These are phyloP conservation scores for Aphelenchoides avenae DNA, from an alignment of 1,140 invertebrate species.

Conservation along the genomic window DNA sequence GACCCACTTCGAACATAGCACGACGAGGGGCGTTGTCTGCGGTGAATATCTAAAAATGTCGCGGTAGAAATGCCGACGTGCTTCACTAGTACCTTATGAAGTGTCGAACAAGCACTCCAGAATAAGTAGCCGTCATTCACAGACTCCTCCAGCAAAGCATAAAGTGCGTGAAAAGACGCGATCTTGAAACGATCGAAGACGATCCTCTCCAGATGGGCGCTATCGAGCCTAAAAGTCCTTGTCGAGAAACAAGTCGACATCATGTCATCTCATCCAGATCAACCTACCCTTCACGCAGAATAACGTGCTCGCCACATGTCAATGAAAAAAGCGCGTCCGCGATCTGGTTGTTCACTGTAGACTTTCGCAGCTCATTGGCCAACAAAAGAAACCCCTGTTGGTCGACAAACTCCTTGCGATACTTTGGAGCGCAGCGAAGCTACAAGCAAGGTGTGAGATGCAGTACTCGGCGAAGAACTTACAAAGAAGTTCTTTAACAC, in stretches of 20 bases:
- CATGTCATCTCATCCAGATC: not conserved
- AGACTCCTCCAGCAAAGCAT: conserved; percentile 38
- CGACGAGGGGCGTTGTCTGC: conserved; percentile 35
- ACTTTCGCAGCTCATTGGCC: conserved; percentile 34
- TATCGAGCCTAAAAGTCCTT: conserved; percentile 24
- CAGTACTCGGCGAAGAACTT: conserved; percentile 7
- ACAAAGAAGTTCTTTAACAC: conserved; percentile 46
- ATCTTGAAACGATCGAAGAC: conserved; percentile 35
- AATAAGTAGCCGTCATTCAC: conserved; percentile 31
- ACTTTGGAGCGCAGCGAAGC: conserved; percentile 28
- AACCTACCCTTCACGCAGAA: conserved; percentile 30
- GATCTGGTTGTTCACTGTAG: conserved; percentile 29
- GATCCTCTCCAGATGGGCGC: conserved; percentile 33
- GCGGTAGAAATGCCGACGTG: not conserved
- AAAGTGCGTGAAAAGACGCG: conserved; percentile 38
- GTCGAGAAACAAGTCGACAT: not conserved
- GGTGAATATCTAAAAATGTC: conserved; percentile 33
- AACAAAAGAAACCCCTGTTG: conserved; percentile 37
- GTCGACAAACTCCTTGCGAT: conserved; percentile 30
- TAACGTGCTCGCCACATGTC: conserved; percentile 43
- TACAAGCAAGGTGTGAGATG: not conserved
- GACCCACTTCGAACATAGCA: conserved; percentile 37
- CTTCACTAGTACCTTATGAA: conserved; percentile 34
- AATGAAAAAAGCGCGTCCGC: conserved; percentile 41
- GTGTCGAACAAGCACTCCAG: conserved; percentile 46